These are phyloP conservation scores for Drosophila mojavensis DNA, from an alignment of 1,140 invertebrate species.

Conservation along the genomic window DNA sequence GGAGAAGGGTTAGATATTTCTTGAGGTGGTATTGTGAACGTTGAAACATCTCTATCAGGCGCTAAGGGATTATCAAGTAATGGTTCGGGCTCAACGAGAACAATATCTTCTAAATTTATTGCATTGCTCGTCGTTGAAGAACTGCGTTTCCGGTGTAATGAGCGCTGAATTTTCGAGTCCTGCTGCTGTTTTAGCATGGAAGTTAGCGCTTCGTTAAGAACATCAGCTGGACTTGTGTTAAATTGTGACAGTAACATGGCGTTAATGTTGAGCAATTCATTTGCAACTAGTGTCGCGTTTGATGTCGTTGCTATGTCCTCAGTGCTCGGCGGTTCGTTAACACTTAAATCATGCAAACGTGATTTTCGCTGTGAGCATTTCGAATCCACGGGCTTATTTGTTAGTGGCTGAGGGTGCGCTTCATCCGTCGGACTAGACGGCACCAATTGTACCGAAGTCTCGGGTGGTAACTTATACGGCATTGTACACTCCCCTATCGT, in stretches of 20 bases:
- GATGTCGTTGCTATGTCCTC: conserved; percentile 24
- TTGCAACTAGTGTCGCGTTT: conserved; percentile 57
- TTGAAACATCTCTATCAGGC: background rate
- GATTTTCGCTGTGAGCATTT: conserved; percentile 53
- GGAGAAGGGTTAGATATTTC: conserved; percentile 14
- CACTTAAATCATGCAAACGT: conserved; percentile 28
- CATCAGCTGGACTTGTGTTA: conserved; percentile 60
- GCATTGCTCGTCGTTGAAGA: conserved; percentile 24
- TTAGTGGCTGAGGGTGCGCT: conserved; percentile 26
- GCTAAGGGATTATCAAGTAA: conserved; percentile 15
- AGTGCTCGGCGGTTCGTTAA: background rate
- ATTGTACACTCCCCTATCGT: conserved; percentile 62
- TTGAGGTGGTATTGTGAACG: conserved; percentile 24
- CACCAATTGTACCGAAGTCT: conserved; percentile 79
- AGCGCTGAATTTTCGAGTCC: conserved; percentile 32
- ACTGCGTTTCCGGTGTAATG: conserved; percentile 44
- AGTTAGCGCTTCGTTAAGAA: conserved; percentile 62
- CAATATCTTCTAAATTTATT: conserved; percentile 71
- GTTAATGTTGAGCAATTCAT: conserved; percentile 61
- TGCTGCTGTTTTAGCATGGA: conserved; percentile 68
- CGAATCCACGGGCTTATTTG: conserved; percentile 11
- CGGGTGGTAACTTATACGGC: conserved; percentile 78
- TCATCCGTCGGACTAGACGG: conserved; percentile 71
- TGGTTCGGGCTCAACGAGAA: conserved; percentile 70
- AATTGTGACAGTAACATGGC: conserved; percentile 61